Evolutionary conservation across 2,888 invertebrate genomes (phyloP).

Genomic region (Cephus pulcher): DNA sequence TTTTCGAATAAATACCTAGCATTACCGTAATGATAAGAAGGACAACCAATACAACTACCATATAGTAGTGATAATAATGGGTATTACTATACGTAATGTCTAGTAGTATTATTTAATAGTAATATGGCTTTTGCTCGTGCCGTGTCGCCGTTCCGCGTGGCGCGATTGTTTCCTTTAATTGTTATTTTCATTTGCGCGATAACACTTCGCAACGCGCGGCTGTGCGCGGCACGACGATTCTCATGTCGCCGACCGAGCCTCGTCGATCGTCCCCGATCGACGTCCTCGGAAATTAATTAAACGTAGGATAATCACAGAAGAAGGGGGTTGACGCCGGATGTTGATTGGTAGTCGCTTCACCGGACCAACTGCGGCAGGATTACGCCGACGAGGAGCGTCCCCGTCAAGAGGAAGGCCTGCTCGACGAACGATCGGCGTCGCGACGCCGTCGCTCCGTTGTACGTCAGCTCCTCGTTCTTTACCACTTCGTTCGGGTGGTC

Average conservation of each 20-base stretch:
- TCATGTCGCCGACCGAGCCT: slow-evolving; percentile 26
- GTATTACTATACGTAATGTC: slow-evolving; percentile 57
- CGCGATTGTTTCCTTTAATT: slow-evolving; percentile 31
- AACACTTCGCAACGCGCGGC: slow-evolving; percentile 28
- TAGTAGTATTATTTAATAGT: slow-evolving; percentile 51
- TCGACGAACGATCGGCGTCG: slow-evolving; percentile 24
- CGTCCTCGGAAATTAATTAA: slow-evolving; percentile 59
- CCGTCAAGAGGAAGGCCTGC: slow-evolving; percentile 44
- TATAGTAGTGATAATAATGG: slow-evolving; percentile 61
- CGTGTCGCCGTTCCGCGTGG: neutral
- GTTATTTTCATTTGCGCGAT: slow-evolving; percentile 30
- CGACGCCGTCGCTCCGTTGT: slow-evolving; percentile 69
- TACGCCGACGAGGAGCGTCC: slow-evolving; percentile 51
- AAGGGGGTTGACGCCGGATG: slow-evolving; percentile 57
- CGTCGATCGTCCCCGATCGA: neutral
- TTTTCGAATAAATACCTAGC: slow-evolving; percentile 57
- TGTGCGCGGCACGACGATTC: slow-evolving; percentile 25
- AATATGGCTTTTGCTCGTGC: slow-evolving; percentile 28
- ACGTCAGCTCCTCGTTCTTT: slow-evolving; percentile 91
- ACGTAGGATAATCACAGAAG: slow-evolving; percentile 67
- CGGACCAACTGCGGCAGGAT: slow-evolving; percentile 57
- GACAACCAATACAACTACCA: slow-evolving; percentile 57
- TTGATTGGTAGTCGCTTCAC: slow-evolving; percentile 56
- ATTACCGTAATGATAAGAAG: slow-evolving; percentile 54
- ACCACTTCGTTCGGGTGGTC: slow-evolving; percentile 93